A percentile compares a stretch with the other conserved stretches of the same genome.
phyloP scores from a whole-genome alignment of 2,113 vertebrate species.

The Callopanchax toddi region DNA sequence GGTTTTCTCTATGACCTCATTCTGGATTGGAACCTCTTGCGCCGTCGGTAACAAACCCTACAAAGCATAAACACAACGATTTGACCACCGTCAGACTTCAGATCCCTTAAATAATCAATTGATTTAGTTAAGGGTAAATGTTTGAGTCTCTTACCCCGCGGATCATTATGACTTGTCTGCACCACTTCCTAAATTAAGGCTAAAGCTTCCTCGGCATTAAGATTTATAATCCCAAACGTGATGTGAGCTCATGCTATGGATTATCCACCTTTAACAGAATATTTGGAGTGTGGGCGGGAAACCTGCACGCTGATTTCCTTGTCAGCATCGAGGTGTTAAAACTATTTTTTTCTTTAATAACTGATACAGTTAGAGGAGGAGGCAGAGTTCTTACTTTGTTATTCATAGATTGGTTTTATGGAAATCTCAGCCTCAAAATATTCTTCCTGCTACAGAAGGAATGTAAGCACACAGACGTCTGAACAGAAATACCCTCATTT shows the following conservation, averaged over 20 bases:
- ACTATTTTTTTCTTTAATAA: constrained; percentile 37
- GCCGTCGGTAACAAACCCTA: no score
- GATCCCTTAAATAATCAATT: no score
- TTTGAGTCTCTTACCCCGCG: no score
- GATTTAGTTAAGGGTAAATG: no score
- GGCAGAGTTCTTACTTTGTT: constrained; percentile 27
- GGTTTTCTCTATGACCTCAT: no score
- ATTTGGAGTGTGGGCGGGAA: constrained; percentile 21
- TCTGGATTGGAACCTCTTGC: no score
- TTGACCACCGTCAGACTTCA: no score
- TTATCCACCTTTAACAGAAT: constrained; percentile 21
- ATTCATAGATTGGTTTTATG: constrained; percentile 33
- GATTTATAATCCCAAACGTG: constrained; percentile 11
- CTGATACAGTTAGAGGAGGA: constrained; percentile 12
- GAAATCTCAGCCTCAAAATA: constrained; percentile 24
- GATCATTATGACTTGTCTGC: no score
- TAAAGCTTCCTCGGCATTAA: background rate
- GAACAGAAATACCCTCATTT: constrained; percentile 19
- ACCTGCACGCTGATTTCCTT: constrained; percentile 35
- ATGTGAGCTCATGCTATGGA: constrained; percentile 1
- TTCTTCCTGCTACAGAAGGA: background rate
- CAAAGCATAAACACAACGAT: no score
- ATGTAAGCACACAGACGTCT: constrained; percentile 9
- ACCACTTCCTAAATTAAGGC: background rate
- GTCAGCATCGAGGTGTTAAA: constrained; percentile 45